Conservation (phyloP, 1,140 invertebrate genomes). For the Drosophila asahinai region DNA sequence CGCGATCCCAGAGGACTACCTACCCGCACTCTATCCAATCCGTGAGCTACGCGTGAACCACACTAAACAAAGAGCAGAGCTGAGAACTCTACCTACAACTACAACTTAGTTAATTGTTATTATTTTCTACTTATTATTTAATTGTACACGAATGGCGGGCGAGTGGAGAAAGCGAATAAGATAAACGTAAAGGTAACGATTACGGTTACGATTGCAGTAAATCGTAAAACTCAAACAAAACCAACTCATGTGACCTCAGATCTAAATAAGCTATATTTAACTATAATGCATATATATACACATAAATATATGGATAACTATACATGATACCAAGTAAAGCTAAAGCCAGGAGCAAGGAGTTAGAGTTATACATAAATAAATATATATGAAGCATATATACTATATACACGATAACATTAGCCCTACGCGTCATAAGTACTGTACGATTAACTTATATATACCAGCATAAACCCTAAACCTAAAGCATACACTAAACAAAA, state of each 20-base stretch:
- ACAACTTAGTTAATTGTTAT: constrained; percentile 83
- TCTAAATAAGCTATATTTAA: constrained; percentile 84
- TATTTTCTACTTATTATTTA: constrained; percentile 84
- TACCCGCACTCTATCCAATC: constrained; percentile 44
- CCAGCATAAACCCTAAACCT: constrained; percentile 49
- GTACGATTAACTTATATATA: constrained; percentile 79
- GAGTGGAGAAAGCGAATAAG: constrained; percentile 70
- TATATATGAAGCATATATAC: constrained; percentile 82
- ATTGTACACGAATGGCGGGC: constrained; percentile 76
- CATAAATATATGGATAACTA: constrained; percentile 52
- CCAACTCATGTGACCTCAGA: constrained; percentile 85
- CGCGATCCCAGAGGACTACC: constrained; percentile 59
- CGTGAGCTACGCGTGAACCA: constrained; percentile 44
- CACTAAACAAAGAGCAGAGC: constrained; percentile 53
- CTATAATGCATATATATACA: constrained; percentile 65
- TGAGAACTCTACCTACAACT: constrained; percentile 62
- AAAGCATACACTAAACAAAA: constrained; percentile 52
- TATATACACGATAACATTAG: constrained; percentile 74
- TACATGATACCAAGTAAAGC: constrained; percentile 61
- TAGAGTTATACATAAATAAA: constrained; percentile 42
- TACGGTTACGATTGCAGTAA: constrained; percentile 64
- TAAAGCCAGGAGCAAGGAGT: constrained; percentile 43
- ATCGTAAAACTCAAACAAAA: constrained; percentile 85
- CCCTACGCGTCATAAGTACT: constrained; percentile 76
- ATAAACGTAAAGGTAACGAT: constrained; percentile 35